Conservation (phyloP, 1,140 invertebrate genomes). For the Eumeta japonica region DNA sequence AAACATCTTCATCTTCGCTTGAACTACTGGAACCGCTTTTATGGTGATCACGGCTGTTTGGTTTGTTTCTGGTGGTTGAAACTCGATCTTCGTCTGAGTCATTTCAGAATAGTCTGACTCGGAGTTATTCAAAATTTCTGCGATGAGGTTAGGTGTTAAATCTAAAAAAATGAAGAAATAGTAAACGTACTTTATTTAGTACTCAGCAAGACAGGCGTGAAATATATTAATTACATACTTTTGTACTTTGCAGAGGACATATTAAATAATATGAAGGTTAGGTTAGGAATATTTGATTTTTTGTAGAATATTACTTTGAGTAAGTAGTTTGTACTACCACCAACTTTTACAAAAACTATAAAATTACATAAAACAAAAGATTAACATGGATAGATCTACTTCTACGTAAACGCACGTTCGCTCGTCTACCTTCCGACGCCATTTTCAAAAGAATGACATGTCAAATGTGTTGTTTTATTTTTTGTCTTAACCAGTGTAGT, state of each 20-base stretch:
- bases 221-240: conserved; percentile 8
- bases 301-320: too few species aligned
- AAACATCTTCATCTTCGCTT: too few species aligned
- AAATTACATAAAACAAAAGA: too few species aligned
- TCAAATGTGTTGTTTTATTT: too few species aligned
- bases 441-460: conserved; percentile 9
- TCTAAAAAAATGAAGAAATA: conserved; percentile 6
- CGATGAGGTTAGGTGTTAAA: conserved; percentile 6
- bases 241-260: conserved; percentile 12
- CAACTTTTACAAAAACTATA: too few species aligned
- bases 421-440: conserved; percentile 6
- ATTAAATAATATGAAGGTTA: conserved; percentile 1
- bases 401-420: conserved; percentile 5
- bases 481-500: too few species aligned
- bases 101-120: conserved; percentile 9
- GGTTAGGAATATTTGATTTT: conserved; percentile 2
- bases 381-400: conserved; percentile 9
- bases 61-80: conserved; percentile 3
- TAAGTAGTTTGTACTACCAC: too few species aligned
- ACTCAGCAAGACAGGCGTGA: too few species aligned
- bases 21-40: too few species aligned
- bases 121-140: conserved; percentile 7
- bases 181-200: background rate
- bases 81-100: conserved; percentile 8
- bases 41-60: too few species aligned